Percentiles rank a stretch among this genome's conserved stretches.
phyloP scores from a whole-genome alignment of 2,888 invertebrate species.

The Napeogenes sylphis region DNA sequence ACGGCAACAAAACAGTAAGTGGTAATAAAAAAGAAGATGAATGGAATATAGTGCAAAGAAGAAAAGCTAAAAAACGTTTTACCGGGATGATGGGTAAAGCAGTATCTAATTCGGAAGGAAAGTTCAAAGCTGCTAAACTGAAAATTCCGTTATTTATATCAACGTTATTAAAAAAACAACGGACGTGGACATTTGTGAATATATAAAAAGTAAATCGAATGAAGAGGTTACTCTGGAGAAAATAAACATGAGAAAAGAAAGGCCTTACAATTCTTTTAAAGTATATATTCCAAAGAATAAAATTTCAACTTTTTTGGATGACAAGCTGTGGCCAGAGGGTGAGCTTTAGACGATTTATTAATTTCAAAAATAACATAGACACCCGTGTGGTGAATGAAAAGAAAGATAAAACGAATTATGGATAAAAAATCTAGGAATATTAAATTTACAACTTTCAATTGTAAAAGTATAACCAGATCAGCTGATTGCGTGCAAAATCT shows the following conservation, averaged over 20 bases:
- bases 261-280: conserved; percentile 29
- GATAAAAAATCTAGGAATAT: neutral
- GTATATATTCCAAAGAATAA: conserved; percentile 28
- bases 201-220: conserved; percentile 20
- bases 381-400: neutral
- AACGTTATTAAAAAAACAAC: conserved; percentile 21
- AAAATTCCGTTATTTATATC: conserved; percentile 26
- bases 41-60: conserved; percentile 4
- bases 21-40: conserved; percentile 9
- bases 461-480: conserved; percentile 5
- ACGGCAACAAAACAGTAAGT: neutral
- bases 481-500: neutral
- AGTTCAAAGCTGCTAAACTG: conserved; percentile 24
- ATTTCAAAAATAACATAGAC: conserved; percentile 5
- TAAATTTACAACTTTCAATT: conserved; percentile 7
- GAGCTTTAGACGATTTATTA: conserved; percentile 13
- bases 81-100: conserved; percentile 8
- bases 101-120: neutral
- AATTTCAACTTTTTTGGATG: conserved; percentile 24
- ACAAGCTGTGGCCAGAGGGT: conserved; percentile 29
- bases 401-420: neutral
- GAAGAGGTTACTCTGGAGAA: conserved; percentile 15
- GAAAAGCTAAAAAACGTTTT: conserved; percentile 8
- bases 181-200: conserved; percentile 21
- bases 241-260: conserved; percentile 19